Base-by-base conservation (phyloP, 2,113 vertebrate genomes). In the Herpailurus yagouaroundi region DNA sequence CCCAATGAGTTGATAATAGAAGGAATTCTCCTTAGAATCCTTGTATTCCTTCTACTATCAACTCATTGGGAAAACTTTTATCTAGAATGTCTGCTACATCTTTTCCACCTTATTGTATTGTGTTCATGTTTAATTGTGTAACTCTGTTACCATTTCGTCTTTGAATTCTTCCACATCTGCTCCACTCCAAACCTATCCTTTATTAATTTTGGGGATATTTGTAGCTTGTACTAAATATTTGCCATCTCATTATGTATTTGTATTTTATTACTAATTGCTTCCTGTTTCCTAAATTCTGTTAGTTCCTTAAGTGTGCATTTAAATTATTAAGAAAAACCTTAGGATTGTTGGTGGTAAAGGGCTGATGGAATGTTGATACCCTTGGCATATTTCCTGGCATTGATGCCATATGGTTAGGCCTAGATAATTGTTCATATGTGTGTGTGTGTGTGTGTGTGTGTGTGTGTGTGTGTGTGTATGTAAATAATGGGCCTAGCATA, bases 221-320 rank as follows among this genome's bases (percentile, higher is more conserved):
- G 2, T 71, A 52, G 10, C 80, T 63, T 71, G 14, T 55, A 21
- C 25, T 36, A 41, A 71, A 50, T 92, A 69, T 91, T 91, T 79
- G n/a, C 14, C 41, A 4, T 76, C 2, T 80, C 8, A 90, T 57
- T 84, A 21, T 41, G 7, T 92, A 21, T 81, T 79, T 15, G 57
- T 15, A n/a, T 80, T 84, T 31, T 63, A 21, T 63, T 38, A 57
- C 29, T 86, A 33, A 33, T 86, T 63, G 29, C 60, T 84, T 36
- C 23, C 11, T 74, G 27, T 74, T 29, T 73, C 16, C 11, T 73
- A 57, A 57, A 15, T 29, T n/a, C 38, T 48, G 14, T 64, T 89
- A 73, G 60, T 86, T 87, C 27, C 68, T 80, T 77, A 92, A 87
- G 10, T 81, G 29, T 92, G 21, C 55, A 80, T 95, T 73, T 92